Conservation (phyloP, 1,140 invertebrate species). For the Drosophila willistoni region DNA sequence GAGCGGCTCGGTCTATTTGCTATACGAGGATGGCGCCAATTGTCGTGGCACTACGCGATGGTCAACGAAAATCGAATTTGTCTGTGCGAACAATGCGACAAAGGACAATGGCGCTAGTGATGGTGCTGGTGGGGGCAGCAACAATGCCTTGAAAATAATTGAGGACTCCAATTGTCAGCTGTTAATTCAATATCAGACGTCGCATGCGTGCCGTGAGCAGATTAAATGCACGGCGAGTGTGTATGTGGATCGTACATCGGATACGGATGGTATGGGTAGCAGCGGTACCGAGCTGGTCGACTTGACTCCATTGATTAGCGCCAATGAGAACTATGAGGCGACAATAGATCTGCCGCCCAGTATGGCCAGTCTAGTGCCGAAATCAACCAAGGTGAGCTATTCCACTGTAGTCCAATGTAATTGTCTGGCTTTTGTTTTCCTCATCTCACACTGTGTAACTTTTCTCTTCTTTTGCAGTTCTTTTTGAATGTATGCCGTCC, state of each 20-base stretch:
- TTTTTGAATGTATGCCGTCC: constrained; percentile 84
- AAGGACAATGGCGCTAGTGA: constrained; percentile 54
- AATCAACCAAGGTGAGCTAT: constrained; percentile 78
- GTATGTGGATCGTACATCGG: constrained; percentile 54
- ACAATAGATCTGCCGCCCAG: constrained; percentile 69
- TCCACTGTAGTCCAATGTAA: constrained; percentile 35
- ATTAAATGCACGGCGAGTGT: constrained; percentile 71
- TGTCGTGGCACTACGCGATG: constrained; percentile 78
- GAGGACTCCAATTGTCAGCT: constrained; percentile 83
- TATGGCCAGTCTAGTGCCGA: constrained; percentile 58
- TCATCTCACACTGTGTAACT: not conserved
- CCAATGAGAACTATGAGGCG: constrained; percentile 83
- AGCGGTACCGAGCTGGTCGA: constrained; percentile 73
- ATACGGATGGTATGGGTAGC: constrained; percentile 57
- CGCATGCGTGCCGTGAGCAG: constrained; percentile 83
- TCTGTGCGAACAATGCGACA: constrained; percentile 82
- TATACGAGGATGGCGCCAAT: constrained; percentile 84
- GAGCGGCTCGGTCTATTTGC: constrained; percentile 84
- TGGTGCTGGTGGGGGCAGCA: constrained; percentile 14
- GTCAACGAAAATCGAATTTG: constrained; percentile 84
- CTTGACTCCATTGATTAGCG: constrained; percentile 83
- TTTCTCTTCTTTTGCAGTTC: constrained; percentile 66
- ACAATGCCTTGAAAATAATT: constrained; percentile 79
- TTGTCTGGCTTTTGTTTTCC: constrained; percentile 54
- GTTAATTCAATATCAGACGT: constrained; percentile 84